A percentile compares a stretch with the other conserved stretches of the same genome.
phyloP scores from a whole-genome alignment of 2,797 vertebrate species.

The Dermochelys coriacea region DNA sequence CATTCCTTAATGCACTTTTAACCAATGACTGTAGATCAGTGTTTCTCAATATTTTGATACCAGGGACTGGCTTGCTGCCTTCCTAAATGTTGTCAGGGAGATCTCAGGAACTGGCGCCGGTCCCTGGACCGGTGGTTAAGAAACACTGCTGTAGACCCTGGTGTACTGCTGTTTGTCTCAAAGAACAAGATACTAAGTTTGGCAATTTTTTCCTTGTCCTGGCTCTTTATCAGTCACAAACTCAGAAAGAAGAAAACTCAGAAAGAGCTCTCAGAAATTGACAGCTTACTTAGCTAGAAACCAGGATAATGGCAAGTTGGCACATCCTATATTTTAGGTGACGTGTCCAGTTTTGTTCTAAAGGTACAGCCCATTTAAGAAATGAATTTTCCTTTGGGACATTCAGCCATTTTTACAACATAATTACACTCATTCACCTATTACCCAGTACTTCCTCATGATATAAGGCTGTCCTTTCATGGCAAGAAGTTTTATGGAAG shows the following conservation, averaged over 20 bases:
- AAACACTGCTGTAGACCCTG: neutral
- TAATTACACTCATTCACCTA: constrained; percentile 7
- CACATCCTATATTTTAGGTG: neutral
- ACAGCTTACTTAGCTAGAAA: neutral
- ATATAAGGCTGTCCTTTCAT: fast-evolving
- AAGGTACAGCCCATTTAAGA: neutral
- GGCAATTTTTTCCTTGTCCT: neutral
- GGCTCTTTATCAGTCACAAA: neutral
- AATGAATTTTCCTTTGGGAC: neutral
- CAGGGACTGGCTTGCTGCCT: no score
- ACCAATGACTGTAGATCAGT: neutral
- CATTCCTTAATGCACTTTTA: neutral
- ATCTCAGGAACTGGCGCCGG: no score
- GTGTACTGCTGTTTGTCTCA: neutral
- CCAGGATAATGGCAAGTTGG: neutral
- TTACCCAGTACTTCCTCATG: neutral
- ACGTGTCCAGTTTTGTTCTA: neutral
- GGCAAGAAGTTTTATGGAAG: neutral
- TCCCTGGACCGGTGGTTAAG: no score
- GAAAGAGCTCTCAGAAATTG: neutral
- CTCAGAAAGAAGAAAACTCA: neutral
- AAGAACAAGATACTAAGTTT: neutral
- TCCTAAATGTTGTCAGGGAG: no score
- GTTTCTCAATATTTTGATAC: no score
- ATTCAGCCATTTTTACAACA: neutral